Evolutionary conservation across 2,113 vertebrate genomes (phyloP).

Genomic region (Centrocercus urophasianus): DNA sequence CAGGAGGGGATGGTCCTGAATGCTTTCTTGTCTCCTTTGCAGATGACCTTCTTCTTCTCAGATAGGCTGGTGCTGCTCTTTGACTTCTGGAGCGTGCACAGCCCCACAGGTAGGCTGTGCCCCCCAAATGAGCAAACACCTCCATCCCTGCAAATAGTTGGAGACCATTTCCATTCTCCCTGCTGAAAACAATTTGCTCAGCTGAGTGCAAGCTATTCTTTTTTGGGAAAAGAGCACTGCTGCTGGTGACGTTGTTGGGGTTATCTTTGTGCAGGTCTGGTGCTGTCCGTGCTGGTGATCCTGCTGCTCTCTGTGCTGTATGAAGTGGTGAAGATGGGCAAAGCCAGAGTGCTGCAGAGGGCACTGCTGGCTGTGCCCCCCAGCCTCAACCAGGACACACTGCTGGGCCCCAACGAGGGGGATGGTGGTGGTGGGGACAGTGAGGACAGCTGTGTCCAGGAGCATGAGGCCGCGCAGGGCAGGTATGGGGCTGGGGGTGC

Average conservation of each 20-base stretch:
- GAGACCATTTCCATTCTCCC: not conserved
- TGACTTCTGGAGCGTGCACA: slow-evolving; percentile 92
- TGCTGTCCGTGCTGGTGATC: slow-evolving; percentile 86
- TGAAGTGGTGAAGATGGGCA: slow-evolving; percentile 89
- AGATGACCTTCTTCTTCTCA: slow-evolving; percentile 92
- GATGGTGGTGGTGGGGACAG: not conserved
- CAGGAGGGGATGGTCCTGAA: not conserved
- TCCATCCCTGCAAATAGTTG: not conserved
- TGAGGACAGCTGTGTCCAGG: not conserved
- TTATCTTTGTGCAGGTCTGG: slow-evolving; percentile 82
- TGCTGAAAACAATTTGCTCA: not conserved
- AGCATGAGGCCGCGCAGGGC: not conserved
- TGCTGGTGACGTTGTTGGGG: not conserved
- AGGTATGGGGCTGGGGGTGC: not conserved
- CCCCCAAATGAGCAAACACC: not conserved
- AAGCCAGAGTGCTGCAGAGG: slow-evolving; percentile 75
- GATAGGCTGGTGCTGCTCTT: slow-evolving; percentile 89
- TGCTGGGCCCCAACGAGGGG: slow-evolving; percentile 18
- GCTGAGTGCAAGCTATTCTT: not conserved
- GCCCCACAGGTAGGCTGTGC: slow-evolving; percentile 81
- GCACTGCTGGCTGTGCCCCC: slow-evolving; percentile 8
- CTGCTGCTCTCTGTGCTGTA: slow-evolving; percentile 87
- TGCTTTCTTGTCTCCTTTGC: slow-evolving; percentile 27
- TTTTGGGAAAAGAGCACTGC: not conserved
- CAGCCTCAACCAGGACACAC: slow-evolving; percentile 56